Evolutionary conservation across 2,113 vertebrate species (phyloP).

Genomic region (Ailurus styani): DNA sequence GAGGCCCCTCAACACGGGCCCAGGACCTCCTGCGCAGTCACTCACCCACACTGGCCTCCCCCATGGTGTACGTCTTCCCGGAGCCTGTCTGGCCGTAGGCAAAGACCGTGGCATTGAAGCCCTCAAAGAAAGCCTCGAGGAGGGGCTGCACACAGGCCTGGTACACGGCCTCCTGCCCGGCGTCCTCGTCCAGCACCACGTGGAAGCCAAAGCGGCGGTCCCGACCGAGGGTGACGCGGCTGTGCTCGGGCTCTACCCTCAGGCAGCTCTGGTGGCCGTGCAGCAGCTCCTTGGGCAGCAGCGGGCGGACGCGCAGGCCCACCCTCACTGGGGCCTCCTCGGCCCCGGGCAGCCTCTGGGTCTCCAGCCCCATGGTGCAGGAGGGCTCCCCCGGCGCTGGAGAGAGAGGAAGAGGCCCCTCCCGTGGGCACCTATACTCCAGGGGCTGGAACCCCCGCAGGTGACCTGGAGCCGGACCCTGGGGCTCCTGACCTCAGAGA

Average conservation of each 20-base stretch:
- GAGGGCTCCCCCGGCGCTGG: background rate
- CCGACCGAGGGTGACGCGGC: slow-evolving; percentile 87
- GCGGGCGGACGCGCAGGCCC: slow-evolving; percentile 89
- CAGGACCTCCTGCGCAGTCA: background rate
- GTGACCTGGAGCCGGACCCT: background rate
- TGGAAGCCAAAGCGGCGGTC: slow-evolving; percentile 90
- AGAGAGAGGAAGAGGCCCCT: background rate
- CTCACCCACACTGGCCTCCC: slow-evolving; percentile 95
- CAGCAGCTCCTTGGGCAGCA: slow-evolving; percentile 92
- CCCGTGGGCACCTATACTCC: background rate
- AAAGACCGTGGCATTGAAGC: slow-evolving; percentile 95
- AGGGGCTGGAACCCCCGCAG: background rate
- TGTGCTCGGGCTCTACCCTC: slow-evolving; percentile 79
- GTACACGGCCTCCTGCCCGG: slow-evolving; percentile 90
- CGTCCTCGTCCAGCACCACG: slow-evolving; percentile 87
- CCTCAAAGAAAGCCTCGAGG: slow-evolving; percentile 93
- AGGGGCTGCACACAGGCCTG: slow-evolving; percentile 90
- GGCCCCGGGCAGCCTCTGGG: slow-evolving; percentile 62
- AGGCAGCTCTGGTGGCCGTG: slow-evolving; percentile 91
- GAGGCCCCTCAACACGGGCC: background rate
- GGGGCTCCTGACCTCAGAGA: background rate
- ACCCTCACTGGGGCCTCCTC: slow-evolving; percentile 90
- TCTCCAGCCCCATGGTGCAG: slow-evolving; percentile 86
- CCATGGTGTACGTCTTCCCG: slow-evolving; percentile 96
- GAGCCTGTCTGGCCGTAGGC: slow-evolving; percentile 97